Percentiles rank a stretch among this genome's conserved stretches.
phyloP scores from a whole-genome alignment of 2,888 invertebrate genomes.

The Acleris holmiana region DNA sequence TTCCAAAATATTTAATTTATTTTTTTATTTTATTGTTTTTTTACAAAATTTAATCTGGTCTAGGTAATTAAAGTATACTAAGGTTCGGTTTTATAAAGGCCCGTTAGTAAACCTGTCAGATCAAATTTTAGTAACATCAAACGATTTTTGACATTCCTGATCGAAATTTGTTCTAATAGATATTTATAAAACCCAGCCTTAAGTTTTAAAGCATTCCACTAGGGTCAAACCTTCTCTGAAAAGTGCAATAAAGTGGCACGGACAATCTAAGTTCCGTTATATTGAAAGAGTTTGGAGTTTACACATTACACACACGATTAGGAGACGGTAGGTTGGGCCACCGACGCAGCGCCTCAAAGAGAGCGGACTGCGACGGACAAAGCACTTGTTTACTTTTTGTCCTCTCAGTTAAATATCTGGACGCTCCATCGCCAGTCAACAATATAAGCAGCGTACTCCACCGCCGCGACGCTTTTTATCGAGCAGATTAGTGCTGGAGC shows the following conservation, averaged over 20 bases:
- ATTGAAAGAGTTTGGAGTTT: slow-evolving; percentile 55
- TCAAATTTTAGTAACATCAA: no score
- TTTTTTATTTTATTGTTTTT: no score
- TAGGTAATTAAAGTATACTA: no score
- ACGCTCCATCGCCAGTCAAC: slow-evolving; percentile 67
- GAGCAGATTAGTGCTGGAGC: slow-evolving; percentile 61
- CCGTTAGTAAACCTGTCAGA: no score
- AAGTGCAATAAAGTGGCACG: slow-evolving; percentile 8
- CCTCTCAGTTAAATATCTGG: slow-evolving; percentile 66
- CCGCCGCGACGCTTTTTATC: slow-evolving; percentile 62
- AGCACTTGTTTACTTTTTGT: slow-evolving; percentile 64
- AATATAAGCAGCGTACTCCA: slow-evolving; percentile 60
- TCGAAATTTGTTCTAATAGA: no score
- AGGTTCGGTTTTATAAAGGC: no score
- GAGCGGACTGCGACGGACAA: slow-evolving; percentile 50
- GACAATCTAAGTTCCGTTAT: slow-evolving; percentile 43
- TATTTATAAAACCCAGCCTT: no score
- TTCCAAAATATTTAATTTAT: no score
- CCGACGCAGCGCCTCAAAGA: slow-evolving; percentile 47
- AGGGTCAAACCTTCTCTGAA: background rate
- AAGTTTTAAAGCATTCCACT: no score
- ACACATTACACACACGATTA: slow-evolving; percentile 61
- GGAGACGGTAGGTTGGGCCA: slow-evolving; percentile 47
- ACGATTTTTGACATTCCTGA: no score
- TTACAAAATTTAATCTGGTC: no score